Percentiles rank a stretch among this genome's conserved stretches.
Evolutionary conservation across 30 jellyfish, hydroid and myxozoan species (phyloP).

Genomic region (Hydractinia symbiolongicarpus): DNA sequence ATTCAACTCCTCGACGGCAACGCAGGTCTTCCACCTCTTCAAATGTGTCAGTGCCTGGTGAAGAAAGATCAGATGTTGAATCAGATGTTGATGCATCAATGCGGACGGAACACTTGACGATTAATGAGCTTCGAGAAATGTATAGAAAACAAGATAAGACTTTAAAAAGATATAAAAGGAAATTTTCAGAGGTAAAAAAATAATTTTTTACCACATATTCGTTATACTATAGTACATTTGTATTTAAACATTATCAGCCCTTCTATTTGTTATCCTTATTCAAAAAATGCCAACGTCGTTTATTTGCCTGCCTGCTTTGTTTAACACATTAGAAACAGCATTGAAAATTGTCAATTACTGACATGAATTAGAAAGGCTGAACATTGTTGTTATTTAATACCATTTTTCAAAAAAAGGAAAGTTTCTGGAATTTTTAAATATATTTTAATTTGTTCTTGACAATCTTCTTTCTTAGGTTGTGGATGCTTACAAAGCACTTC

Average conservation of each 20-base stretch:
- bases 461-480: slow-evolving; percentile 49
- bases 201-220: background rate
- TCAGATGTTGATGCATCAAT: slow-evolving; percentile 59
- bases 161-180: slow-evolving; percentile 50
- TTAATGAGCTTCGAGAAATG: slow-evolving; percentile 49
- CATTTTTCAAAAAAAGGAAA: too few species aligned
- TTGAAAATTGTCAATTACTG: too few species aligned
- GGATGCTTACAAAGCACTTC: slow-evolving; percentile 86
- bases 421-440: too few species aligned
- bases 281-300: background rate
- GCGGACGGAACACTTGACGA: slow-evolving; percentile 35
- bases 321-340: background rate
- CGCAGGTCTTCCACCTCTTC: slow-evolving; percentile 35
- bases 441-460: too few species aligned
- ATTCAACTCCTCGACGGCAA: background rate
- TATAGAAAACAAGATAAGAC: slow-evolving; percentile 69
- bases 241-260: background rate
- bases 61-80: slow-evolving; percentile 77
- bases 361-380: too few species aligned
- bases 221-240: background rate
- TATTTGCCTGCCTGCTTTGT: background rate
- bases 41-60: slow-evolving; percentile 18
- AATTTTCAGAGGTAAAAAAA: slow-evolving; percentile 70
- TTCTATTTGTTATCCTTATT: background rate
- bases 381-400: too few species aligned